phyloP scores from a whole-genome alignment of 2,113 vertebrate genomes.

The Pandion haliaetus region DNA sequence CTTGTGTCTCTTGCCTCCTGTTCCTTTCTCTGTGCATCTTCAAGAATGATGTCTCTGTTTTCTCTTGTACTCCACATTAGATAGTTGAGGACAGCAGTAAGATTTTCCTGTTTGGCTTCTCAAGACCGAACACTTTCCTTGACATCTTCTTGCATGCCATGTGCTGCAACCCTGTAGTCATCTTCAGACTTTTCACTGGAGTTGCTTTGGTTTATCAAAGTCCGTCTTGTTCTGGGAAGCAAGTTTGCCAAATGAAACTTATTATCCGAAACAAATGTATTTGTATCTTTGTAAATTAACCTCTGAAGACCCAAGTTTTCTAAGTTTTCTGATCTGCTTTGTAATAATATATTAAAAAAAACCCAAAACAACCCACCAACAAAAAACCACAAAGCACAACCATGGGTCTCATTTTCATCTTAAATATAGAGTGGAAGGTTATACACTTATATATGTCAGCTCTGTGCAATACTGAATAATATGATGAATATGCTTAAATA shows the following conservation, averaged over 20 bases:
- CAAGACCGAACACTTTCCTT: neutral
- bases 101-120: neutral
- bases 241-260: neutral
- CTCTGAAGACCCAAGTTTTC: neutral
- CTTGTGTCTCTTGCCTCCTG: neutral
- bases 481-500: neutral
- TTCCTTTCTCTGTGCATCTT: neutral
- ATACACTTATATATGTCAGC: neutral
- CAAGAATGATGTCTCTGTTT: neutral
- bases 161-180: neutral
- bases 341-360: neutral
- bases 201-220: neutral
- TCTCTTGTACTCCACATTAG: neutral
- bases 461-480: neutral
- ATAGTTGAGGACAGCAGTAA: neutral
- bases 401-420: neutral
- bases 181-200: neutral
- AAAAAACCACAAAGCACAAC: neutral
- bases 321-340: neutral
- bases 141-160: neutral
- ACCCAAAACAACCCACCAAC: accelerated
- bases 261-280: neutral
- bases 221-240: neutral
- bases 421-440: neutral
- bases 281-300: neutral